Evolutionary conservation across 2,888 invertebrate genomes (phyloP).

Genomic region (Pantelozetes paolii): DNA sequence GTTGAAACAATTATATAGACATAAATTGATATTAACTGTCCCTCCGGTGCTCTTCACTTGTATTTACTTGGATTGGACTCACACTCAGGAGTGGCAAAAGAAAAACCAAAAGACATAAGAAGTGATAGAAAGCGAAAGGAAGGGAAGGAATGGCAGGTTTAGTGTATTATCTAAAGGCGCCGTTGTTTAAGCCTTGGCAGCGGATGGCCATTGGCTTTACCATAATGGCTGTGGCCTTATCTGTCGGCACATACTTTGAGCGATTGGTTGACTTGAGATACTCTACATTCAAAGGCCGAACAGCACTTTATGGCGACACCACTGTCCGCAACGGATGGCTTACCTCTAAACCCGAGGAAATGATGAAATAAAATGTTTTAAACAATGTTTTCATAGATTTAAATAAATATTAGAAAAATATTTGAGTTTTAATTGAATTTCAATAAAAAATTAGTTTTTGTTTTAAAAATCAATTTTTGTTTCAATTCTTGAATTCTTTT

Average conservation of each 20-base stretch:
- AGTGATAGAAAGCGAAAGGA: too few species aligned
- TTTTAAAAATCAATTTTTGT: too few species aligned
- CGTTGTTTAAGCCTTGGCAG: slow-evolving; percentile 24
- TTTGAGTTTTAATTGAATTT: too few species aligned
- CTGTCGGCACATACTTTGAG: not conserved
- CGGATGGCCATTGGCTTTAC: not conserved
- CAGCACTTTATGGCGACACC: slow-evolving; percentile 20
- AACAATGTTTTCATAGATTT: too few species aligned
- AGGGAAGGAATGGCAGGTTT: slow-evolving; percentile 17
- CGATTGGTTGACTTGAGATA: not conserved
- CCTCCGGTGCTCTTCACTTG: slow-evolving; percentile 27
- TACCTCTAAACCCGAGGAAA: too few species aligned
- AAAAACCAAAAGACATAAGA: too few species aligned
- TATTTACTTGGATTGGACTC: slow-evolving; percentile 30
- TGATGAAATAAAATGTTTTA: too few species aligned
- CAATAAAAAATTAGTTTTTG: too few species aligned
- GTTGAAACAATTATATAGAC: slow-evolving; percentile 26
- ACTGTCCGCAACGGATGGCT: slow-evolving; percentile 15
- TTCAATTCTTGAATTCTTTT: too few species aligned
- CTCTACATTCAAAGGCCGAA: slow-evolving; percentile 12
- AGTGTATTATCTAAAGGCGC: not conserved
- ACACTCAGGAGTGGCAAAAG: slow-evolving; percentile 33
- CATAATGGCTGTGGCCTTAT: not conserved
- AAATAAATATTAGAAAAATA: too few species aligned
- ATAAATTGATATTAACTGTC: slow-evolving; percentile 6